Conservation (phyloP, 2,888 invertebrate genomes). For the Unio delphinus region DNA sequence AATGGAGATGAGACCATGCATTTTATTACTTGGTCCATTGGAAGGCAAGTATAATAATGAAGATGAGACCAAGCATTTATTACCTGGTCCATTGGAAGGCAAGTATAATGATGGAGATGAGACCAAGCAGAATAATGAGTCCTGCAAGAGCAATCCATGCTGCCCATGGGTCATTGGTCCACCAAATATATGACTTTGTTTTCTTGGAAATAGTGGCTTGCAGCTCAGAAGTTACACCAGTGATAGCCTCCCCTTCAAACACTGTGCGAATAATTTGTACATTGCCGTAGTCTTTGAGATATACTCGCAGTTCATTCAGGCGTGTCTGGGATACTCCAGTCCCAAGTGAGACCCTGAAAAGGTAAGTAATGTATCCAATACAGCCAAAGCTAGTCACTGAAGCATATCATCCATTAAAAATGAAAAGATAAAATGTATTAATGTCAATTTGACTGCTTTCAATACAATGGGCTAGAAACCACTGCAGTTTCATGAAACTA, state of each 20-base stretch:
- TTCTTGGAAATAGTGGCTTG: constrained; percentile 19
- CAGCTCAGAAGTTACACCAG: constrained; percentile 25
- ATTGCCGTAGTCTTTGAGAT: constrained; percentile 6
- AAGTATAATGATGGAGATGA: constrained; percentile 91
- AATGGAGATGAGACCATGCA: no score
- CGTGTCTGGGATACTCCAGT: constrained; percentile 1
- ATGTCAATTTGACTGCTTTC: no score
- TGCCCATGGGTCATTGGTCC: constrained; percentile 81
- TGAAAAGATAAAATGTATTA: no score
- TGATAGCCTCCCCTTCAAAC: constrained; percentile 27
- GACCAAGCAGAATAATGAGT: constrained; percentile 87
- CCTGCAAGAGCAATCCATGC: constrained; percentile 89
- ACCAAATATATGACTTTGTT: constrained; percentile 56
- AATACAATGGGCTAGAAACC: no score
- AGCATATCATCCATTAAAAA: not conserved
- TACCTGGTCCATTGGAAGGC: constrained; percentile 94
- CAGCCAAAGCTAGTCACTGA: constrained; percentile 4
- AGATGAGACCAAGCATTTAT: constrained; percentile 77
- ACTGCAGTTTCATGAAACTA: no score
- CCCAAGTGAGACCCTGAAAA: not conserved
- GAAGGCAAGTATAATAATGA: constrained; percentile 90
- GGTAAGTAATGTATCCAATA: constrained; percentile 4
- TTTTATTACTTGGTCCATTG: constrained; percentile 87
- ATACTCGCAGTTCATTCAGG: constrained; percentile 6
- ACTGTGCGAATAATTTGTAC: constrained; percentile 35